These are phyloP conservation scores for Chiridota heheva DNA, from an alignment of 35 echinoderm and acorn worm genomes.

Conservation along the genomic window DNA sequence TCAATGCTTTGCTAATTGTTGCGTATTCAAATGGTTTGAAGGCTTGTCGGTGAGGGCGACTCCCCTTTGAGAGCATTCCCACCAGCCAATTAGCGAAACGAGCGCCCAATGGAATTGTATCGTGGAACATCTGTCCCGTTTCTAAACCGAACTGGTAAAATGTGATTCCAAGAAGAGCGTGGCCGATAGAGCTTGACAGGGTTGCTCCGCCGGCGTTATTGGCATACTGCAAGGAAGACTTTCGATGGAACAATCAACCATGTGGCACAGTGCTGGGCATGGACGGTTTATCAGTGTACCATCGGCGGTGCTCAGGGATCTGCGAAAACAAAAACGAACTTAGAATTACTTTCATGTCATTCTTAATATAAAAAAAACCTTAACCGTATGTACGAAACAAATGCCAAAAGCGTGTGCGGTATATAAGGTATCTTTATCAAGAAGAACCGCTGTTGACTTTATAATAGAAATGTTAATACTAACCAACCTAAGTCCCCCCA, in stretches of 20 bases:
- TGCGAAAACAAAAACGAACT: too few species aligned
- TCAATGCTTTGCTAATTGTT: background rate
- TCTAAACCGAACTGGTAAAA: slow-evolving; percentile 28
- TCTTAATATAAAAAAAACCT: too few species aligned
- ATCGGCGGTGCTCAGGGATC: background rate
- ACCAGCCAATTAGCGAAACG: slow-evolving; percentile 9
- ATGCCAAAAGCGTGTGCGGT: too few species aligned
- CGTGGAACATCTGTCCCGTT: background rate
- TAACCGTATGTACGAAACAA: too few species aligned
- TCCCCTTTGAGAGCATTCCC: slow-evolving; percentile 28
- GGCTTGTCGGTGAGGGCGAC: background rate
- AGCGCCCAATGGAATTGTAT: background rate
- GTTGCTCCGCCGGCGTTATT: background rate
- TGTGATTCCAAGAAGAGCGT: slow-evolving; percentile 35
- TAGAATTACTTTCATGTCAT: too few species aligned
- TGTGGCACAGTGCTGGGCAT: background rate
- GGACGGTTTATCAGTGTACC: slow-evolving; percentile 1
- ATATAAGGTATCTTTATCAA: too few species aligned
- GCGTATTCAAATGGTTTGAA: background rate
- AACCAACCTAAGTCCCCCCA: too few species aligned
- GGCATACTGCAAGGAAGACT: slow-evolving; percentile 18
- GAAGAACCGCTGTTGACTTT: too few species aligned
- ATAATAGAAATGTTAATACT: too few species aligned
- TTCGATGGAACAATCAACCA: slow-evolving; percentile 7
- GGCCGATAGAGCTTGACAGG: background rate